A percentile compares a stretch with the other conserved stretches of the same genome.
Conservation (phyloP, 2,113 vertebrate species). For the Eclectus roratus region DNA sequence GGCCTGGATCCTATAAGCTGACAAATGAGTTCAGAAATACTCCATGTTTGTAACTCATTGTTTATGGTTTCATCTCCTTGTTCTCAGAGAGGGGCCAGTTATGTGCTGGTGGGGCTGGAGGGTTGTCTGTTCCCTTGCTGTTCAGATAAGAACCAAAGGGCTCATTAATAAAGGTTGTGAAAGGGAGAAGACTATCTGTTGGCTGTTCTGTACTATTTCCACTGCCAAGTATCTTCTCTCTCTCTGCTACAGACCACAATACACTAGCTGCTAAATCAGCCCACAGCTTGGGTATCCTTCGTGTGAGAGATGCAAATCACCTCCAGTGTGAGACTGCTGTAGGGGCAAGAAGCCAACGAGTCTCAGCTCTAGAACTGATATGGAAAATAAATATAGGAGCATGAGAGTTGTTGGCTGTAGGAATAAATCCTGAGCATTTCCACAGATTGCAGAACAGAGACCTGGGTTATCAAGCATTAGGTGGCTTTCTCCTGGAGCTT, state of each 20-base stretch:
- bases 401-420: not conserved
- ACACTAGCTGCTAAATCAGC: not conserved
- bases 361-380: not conserved
- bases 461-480: not conserved
- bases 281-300: not conserved
- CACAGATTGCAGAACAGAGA: not conserved
- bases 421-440: not conserved
- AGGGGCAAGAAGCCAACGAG: not conserved
- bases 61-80: not conserved
- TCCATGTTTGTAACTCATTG: not conserved
- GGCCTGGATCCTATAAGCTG: conserved; percentile 13
- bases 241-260: not conserved
- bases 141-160: not conserved
- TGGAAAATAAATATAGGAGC: not conserved
- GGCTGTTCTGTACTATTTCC: not conserved
- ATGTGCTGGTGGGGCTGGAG: not conserved
- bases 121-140: not conserved
- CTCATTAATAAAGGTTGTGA: conserved; percentile 8
- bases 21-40: conserved; percentile 21
- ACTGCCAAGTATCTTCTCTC: conserved; percentile 12
- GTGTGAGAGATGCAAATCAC: not conserved
- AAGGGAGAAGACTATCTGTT: not conserved
- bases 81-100: not conserved
- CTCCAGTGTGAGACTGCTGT: not conserved
- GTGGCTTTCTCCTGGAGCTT: not conserved